phyloP scores from a whole-genome alignment of 2,113 vertebrate species.

The Colinus virginianus region DNA sequence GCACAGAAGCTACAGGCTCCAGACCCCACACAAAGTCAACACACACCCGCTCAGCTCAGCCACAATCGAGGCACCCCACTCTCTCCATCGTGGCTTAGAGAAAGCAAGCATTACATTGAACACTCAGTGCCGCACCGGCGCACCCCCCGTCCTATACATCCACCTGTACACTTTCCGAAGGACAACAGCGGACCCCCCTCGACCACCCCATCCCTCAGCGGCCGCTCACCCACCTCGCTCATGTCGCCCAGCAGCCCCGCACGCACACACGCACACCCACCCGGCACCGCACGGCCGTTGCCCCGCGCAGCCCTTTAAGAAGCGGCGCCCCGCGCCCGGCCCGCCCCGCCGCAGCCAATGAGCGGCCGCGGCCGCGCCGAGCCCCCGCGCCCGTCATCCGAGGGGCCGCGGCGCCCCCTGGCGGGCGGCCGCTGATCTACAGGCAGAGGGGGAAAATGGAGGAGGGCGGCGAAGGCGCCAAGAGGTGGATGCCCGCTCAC shows the following conservation, averaged over 20 bases:
- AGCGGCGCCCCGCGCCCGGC: slow-evolving; percentile 32
- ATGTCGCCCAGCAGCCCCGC: slow-evolving; percentile 63
- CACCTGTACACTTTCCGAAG: background rate
- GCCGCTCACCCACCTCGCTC: slow-evolving; percentile 79
- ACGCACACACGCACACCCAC: background rate
- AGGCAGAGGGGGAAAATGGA: background rate
- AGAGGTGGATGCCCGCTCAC: background rate
- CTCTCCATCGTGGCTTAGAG: background rate
- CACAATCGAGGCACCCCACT: background rate
- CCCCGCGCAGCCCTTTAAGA: slow-evolving; percentile 32
- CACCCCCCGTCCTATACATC: background rate
- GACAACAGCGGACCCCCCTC: accelerated
- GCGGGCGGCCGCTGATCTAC: background rate
- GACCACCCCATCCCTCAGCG: no score
- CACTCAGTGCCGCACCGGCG: background rate
- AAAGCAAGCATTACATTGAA: accelerated
- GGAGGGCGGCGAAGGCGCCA: background rate
- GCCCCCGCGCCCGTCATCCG: background rate
- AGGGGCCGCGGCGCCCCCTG: slow-evolving; percentile 38
- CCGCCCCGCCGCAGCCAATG: slow-evolving; percentile 13
- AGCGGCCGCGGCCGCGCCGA: background rate
- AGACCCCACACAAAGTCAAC: background rate
- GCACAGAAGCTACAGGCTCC: accelerated
- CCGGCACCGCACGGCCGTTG: background rate
- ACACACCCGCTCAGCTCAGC: background rate